Conservation (phyloP, 2,113 vertebrate species). For the Myotis davidii region DNA sequence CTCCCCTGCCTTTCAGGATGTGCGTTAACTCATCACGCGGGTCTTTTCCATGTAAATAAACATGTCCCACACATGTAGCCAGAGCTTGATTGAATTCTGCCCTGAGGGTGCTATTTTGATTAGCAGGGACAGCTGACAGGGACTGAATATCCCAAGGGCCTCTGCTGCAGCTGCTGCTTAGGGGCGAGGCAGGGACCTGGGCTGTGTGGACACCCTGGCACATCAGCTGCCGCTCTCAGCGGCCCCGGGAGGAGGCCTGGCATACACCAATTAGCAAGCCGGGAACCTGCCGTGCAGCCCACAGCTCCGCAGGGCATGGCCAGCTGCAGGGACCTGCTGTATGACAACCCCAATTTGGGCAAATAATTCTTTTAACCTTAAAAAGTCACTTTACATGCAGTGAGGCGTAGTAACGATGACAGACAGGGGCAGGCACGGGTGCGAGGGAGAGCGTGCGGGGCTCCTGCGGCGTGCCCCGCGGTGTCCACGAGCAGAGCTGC, state of each 20-base stretch:
- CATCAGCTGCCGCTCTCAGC: not conserved
- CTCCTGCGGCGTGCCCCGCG: fast-evolving
- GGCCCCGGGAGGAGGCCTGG: not conserved
- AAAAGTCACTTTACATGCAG: slow-evolving; percentile 4
- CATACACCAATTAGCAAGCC: not conserved
- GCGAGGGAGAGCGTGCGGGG: not conserved
- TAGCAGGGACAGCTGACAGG: not conserved
- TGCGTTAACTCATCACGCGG: not conserved
- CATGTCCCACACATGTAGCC: not conserved
- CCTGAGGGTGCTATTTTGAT: not conserved
- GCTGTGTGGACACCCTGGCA: not conserved
- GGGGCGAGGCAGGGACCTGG: not conserved
- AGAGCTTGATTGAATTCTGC: not conserved
- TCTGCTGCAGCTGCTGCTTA: not conserved
- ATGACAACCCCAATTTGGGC: not conserved
- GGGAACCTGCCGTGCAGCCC: not conserved
- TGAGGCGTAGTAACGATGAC: not conserved
- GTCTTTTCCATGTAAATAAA: not conserved
- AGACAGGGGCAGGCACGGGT: not conserved
- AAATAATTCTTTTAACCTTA: slow-evolving; percentile 9
- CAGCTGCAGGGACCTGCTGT: not conserved
- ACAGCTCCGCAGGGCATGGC: not conserved
- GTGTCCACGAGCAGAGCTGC: not conserved
- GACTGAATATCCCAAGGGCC: not conserved
- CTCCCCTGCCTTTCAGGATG: not conserved